phyloP scores from a whole-genome alignment of 2,888 invertebrate species.

The Athalia rosae region DNA sequence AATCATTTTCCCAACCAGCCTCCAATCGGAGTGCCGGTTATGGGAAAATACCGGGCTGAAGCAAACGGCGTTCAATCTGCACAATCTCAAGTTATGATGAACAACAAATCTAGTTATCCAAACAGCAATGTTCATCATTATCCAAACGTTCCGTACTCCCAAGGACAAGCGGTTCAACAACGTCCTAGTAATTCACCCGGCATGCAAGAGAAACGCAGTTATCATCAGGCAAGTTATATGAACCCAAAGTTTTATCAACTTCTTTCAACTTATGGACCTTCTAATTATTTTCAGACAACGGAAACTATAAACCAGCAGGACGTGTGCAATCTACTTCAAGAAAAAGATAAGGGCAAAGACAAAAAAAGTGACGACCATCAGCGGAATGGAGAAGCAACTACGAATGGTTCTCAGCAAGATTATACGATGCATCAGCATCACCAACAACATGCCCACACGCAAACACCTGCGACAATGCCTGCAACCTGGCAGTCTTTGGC shows the following conservation, averaged over 20 bases:
- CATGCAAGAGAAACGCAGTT: slow-evolving; percentile 70
- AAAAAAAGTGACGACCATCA: slow-evolving; percentile 67
- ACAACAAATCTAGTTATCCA: slow-evolving; percentile 69
- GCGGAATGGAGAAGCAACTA: slow-evolving; percentile 74
- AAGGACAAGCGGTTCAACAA: slow-evolving; percentile 70
- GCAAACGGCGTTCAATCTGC: slow-evolving; percentile 69
- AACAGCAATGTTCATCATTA: slow-evolving; percentile 71
- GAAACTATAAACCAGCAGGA: slow-evolving; percentile 70
- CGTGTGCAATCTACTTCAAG: slow-evolving; percentile 70
- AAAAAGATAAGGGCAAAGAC: slow-evolving; percentile 69
- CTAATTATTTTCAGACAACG: slow-evolving; percentile 56
- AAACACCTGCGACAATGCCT: slow-evolving; percentile 74
- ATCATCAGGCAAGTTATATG: slow-evolving; percentile 66
- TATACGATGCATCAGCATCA: slow-evolving; percentile 74
- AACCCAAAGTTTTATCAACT: background rate
- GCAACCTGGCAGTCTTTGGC: slow-evolving; percentile 84
- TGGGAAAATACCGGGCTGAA: slow-evolving; percentile 78
- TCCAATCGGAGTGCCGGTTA: slow-evolving; percentile 76
- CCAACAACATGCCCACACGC: slow-evolving; percentile 72
- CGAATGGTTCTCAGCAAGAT: slow-evolving; percentile 77
- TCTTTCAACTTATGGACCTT: background rate
- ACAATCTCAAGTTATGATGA: slow-evolving; percentile 72
- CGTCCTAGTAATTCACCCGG: slow-evolving; percentile 70
- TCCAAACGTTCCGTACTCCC: slow-evolving; percentile 70
- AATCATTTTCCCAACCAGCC: slow-evolving; percentile 77